Base-by-base conservation (phyloP, 2,797 vertebrate species). In the Sebastes diploproa region DNA sequence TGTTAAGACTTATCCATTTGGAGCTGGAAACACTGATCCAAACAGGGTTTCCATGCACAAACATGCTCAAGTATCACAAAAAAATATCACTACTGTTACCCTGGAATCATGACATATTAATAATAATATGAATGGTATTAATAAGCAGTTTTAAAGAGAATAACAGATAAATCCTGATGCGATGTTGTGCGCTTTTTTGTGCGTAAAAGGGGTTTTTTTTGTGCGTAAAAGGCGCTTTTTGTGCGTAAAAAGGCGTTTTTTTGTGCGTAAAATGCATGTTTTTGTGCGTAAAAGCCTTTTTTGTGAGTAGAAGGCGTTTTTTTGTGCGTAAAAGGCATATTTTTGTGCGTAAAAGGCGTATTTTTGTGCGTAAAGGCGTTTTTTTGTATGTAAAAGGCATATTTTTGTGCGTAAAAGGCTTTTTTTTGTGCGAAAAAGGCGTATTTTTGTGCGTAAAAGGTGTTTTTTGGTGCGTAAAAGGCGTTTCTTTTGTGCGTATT, bases 271-370 rank as follows among this genome's bases (percentile, higher is more conserved):
- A 34, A 34, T 0, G 3, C 10, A 1, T 4, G 10, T 3, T 64
- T 81, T 54, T 10, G 61, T 73, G 89, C 89, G 84, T 86, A 85
- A 88, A 38, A 38, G 12, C 36, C 11, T 13, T 11, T 42, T 6
- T 16, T 0, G 34, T 36, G 34, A 4, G 34, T 25, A 27, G 4
- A 27, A 27, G 27, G 27, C 27, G 1, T 27, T 5, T 27, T 27
- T 27, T 29, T 29, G 5, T 29, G 27, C 27, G 27, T 29, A 34
- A 34, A 34, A 34, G 3, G 34, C 4, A 0, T 4, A 11, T 3
- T 64, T 81, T 54, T 10, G 61, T 23, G 23, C 23, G 23, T 23
- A 34, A 34, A 34, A 34, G 9, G 32, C 32, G 2, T 11, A 32
- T 3, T 64, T 80, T 54, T 10, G 61, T 73, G 89, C 88, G 84